Evolutionary conservation across 2,113 vertebrate species (phyloP).

Genomic region (Hypocryptadius cinnamomeus): DNA sequence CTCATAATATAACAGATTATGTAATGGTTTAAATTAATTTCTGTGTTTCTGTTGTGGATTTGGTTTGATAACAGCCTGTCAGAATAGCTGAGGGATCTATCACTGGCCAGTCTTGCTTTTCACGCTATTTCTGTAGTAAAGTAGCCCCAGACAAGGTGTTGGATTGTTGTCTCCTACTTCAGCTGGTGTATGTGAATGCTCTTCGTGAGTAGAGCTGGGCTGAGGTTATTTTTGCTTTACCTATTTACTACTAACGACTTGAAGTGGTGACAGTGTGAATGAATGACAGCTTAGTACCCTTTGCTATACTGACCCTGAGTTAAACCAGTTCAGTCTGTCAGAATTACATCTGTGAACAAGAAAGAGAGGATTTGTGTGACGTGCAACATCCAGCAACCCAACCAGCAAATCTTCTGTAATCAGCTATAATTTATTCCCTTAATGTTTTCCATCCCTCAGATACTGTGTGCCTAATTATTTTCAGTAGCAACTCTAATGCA

Average conservation of each 20-base stretch:
- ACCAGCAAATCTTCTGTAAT: conserved; percentile 7
- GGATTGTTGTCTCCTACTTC: not conserved
- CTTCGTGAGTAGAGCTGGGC: not conserved
- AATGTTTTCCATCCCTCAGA: not conserved
- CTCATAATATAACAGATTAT: not conserved
- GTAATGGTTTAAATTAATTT: not conserved
- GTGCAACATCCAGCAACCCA: not conserved
- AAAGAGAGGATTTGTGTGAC: not conserved
- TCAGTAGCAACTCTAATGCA: not conserved
- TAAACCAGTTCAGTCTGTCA: not conserved
- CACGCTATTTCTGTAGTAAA: not conserved
- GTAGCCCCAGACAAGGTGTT: not conserved
- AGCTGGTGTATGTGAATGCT: not conserved
- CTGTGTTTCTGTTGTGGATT: not conserved
- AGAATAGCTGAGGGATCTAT: not conserved
- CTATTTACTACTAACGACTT: not conserved
- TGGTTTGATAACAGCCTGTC: not conserved
- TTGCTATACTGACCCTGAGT: not conserved
- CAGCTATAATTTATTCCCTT: not conserved
- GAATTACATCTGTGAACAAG: not conserved
- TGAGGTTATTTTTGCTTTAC: not conserved
- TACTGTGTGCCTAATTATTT: not conserved
- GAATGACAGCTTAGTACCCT: not conserved
- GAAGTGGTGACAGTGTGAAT: not conserved
- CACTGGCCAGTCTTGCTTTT: not conserved